Percentiles rank a stretch among this genome's conserved stretches.
Conservation (phyloP, 1,140 invertebrate species). For the Dendroctonus valens region DNA sequence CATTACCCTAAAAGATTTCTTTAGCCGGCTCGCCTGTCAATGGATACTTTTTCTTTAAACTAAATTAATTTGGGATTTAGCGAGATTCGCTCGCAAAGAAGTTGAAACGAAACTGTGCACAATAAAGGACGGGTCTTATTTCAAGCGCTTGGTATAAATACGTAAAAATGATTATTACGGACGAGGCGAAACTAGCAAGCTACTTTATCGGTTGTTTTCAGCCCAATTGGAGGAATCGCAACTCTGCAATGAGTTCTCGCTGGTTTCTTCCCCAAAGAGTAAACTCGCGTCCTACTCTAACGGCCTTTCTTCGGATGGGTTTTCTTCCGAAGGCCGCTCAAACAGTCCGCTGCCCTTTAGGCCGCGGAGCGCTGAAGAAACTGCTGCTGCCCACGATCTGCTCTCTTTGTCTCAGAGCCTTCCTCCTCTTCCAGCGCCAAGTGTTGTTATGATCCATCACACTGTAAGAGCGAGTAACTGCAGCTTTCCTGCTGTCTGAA, state of each 20-base stretch:
- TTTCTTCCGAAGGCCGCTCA: not conserved
- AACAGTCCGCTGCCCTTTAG: not conserved
- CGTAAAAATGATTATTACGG: conserved; percentile 9
- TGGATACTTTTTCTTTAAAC: conserved; percentile 28
- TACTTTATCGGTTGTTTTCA: not conserved
- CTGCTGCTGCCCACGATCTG: conserved; percentile 82
- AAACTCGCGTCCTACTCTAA: not conserved
- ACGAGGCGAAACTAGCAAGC: not conserved
- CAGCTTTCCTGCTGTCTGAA: too few relatives aligned
- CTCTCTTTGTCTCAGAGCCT: conserved; percentile 76
- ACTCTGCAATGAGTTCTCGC: too few relatives aligned
- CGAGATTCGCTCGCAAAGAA: conserved; percentile 16
- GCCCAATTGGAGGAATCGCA: too few relatives aligned
- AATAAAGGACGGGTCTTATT: conserved; percentile 11
- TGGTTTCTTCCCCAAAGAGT: too few relatives aligned
- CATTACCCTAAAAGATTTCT: conserved; percentile 33
- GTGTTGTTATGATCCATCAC: conserved; percentile 59
- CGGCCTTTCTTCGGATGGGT: not conserved
- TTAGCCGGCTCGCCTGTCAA: conserved; percentile 24
- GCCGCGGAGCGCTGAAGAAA: conserved; percentile 69
- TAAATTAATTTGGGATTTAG: conserved; percentile 33
- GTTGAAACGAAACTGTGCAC: conserved; percentile 25
- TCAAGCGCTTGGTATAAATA: conserved; percentile 12
- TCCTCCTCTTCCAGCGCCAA: conserved; percentile 69
- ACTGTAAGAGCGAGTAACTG: conserved; percentile 30